phyloP scores from a whole-genome alignment of 2,888 invertebrate species.

The Heliothis peltigera region DNA sequence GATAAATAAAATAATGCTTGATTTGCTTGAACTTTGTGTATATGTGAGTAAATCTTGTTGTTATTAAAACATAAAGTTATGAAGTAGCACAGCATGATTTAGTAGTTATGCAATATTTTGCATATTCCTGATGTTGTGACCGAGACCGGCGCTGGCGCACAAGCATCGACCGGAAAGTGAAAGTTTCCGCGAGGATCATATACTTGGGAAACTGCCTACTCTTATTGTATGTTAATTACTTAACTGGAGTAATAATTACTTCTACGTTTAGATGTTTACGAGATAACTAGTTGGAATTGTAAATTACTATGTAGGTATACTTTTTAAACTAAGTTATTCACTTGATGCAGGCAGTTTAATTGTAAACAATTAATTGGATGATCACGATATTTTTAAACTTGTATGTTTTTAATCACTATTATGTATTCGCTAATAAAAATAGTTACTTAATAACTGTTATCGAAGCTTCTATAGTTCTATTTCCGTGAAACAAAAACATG shows the following conservation, averaged over 20 bases:
- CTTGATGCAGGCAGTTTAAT: background rate
- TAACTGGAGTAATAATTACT: slow-evolving; percentile 2
- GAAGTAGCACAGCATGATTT: slow-evolving; percentile 30
- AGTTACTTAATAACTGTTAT: slow-evolving; percentile 2
- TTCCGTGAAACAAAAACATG: slow-evolving; percentile 31
- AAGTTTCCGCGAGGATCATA: slow-evolving; percentile 60
- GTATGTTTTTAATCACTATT: slow-evolving; percentile 22
- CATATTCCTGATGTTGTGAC: slow-evolving; percentile 58
- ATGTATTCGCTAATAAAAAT: background rate
- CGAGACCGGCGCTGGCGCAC: slow-evolving; percentile 42
- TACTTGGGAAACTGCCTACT: slow-evolving; percentile 46
- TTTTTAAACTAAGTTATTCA: background rate
- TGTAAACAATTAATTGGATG: background rate
- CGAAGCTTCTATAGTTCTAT: slow-evolving; percentile 17
- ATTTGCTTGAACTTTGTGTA: background rate
- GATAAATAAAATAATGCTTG: background rate
- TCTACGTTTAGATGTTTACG: background rate
- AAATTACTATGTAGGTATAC: background rate
- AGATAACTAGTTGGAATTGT: background rate
- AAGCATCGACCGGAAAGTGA: slow-evolving; percentile 59
- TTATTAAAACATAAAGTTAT: slow-evolving; percentile 11
- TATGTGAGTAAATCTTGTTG: background rate
- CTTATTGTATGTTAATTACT: slow-evolving; percentile 31
- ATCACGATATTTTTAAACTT: background rate
- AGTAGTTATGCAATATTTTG: slow-evolving; percentile 57